Evolutionary conservation across 2,888 invertebrate genomes (phyloP).

Genomic region (Mythimna ferrago): DNA sequence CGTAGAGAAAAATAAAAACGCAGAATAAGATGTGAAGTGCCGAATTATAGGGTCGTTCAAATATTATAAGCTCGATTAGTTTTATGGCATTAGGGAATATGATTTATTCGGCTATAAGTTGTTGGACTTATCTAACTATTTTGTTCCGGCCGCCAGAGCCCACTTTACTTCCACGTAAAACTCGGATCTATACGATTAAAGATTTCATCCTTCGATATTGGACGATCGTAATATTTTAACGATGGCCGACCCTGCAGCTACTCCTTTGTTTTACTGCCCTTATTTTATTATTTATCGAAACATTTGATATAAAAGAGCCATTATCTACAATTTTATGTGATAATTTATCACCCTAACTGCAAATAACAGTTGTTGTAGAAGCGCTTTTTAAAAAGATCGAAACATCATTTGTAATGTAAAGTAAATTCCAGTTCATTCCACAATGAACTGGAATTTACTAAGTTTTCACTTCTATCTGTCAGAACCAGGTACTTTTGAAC

Average conservation of each 20-base stretch:
- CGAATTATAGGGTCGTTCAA: conserved; percentile 63
- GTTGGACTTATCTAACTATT: conserved; percentile 78
- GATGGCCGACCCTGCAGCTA: conserved; percentile 79
- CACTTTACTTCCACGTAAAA: conserved; percentile 81
- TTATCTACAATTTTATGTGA: conserved; percentile 85
- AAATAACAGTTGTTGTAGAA: conserved; percentile 67
- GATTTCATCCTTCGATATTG: conserved; percentile 88
- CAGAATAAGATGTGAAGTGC: conserved; percentile 55
- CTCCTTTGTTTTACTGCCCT: conserved; percentile 86
- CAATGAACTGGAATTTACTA: too few relatives aligned
- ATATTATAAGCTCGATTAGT: conserved; percentile 76
- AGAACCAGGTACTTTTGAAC: too few relatives aligned
- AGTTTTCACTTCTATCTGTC: too few relatives aligned
- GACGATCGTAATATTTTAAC: conserved; percentile 89
- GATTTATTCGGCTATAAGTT: conserved; percentile 78
- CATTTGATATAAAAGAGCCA: conserved; percentile 85
- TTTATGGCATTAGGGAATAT: conserved; percentile 74
- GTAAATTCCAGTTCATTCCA: too few relatives aligned
- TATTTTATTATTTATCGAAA: conserved; percentile 89
- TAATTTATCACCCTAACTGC: conserved; percentile 78
- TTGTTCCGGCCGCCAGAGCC: conserved; percentile 73
- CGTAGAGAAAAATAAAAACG: conserved; percentile 31
- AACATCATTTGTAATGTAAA: background rate
- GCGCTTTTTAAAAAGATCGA: conserved; percentile 52
- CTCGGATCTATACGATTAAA: conserved; percentile 84